Base-by-base conservation (phyloP, 2,113 vertebrate species). In the Triplophysa dalaica region DNA sequence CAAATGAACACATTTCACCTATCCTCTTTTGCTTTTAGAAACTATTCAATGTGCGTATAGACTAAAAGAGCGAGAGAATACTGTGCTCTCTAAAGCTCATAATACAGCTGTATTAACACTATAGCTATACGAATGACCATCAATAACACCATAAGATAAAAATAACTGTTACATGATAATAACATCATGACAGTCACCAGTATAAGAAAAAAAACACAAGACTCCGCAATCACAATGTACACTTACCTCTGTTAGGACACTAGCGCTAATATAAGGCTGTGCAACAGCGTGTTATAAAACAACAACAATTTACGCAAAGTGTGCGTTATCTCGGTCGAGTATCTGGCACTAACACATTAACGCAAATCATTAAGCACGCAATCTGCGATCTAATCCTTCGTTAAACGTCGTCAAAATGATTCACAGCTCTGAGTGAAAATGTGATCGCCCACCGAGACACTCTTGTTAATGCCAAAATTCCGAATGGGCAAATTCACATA, bases 401-500 rank as follows among this genome's bases (percentile, higher is more conserved):
- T 45, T 19, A 58, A 54, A 65, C 45, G 52, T 65, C 43, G 63
- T 3, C 17, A 2, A 2, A n/a, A 65, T 21, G 10, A 64, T 76
- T 50, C 14, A 38, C 24, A 26, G 13, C 58, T 70, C 5, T 0
- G 19, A 33, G 58, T 11, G 26, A 62, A 60, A 60, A 60, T 5
- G 22, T 13, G 24, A 60, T 41, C 70, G 10, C 33, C 1, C 29
- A 11, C 12, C 29, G 54, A 56, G 2, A 13, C 13, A 17, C 22
- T 70, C 45, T 72, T 24, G 29, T 4, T 21, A 50, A 43, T 43
- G 54, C 33, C 13, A 19, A 24, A 26, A 16, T 16, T 54, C 16
- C 6, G 52, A 56, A 12, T 5, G n/a, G 79, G 62, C 77, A 87
- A 87, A 89, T 90, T 85, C 85, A 85, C 58, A 48, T 75, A 84